Conservation (phyloP, 1,140 invertebrate species). For the Phymorhynchus buccinoides region DNA sequence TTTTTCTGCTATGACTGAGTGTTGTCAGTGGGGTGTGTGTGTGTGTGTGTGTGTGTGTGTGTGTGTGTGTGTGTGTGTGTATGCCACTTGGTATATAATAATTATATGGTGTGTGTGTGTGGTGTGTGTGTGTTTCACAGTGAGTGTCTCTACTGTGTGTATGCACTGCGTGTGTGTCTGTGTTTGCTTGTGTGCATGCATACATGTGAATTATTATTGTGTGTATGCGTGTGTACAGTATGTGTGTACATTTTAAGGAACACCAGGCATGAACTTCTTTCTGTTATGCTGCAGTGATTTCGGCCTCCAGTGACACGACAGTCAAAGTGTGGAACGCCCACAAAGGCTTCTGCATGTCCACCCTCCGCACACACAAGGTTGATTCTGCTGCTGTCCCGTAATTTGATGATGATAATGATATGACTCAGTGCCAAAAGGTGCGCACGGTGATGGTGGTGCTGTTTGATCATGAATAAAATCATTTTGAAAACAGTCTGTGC, state of each 20-base stretch:
- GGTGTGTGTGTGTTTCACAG: background rate
- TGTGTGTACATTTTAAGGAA: background rate
- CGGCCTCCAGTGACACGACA: conserved; percentile 98
- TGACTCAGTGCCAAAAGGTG: no score
- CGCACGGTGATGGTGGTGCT: no score
- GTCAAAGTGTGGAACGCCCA: conserved; percentile 99
- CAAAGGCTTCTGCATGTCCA: conserved; percentile 88
- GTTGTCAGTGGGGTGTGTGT: conserved; percentile 45
- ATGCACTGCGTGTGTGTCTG: background rate
- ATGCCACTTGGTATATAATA: background rate
- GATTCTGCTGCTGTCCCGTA: conserved; percentile 12
- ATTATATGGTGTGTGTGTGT: background rate
- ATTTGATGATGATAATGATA: no score
- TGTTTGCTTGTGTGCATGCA: background rate
- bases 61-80: background rate
- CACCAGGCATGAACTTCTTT: background rate
- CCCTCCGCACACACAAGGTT: conserved; percentile 92
- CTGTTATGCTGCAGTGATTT: conserved; percentile 85
- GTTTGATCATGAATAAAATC: no score
- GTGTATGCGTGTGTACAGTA: background rate
- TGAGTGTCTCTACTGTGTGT: no score
- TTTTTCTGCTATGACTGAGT: no score
- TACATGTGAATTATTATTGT: background rate
- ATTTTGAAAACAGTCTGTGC: no score
- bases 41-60: background rate